Percentiles rank a stretch among this genome's conserved stretches.
phyloP scores from a whole-genome alignment of 2,797 vertebrate species.

The Xyrichtys novacula region DNA sequence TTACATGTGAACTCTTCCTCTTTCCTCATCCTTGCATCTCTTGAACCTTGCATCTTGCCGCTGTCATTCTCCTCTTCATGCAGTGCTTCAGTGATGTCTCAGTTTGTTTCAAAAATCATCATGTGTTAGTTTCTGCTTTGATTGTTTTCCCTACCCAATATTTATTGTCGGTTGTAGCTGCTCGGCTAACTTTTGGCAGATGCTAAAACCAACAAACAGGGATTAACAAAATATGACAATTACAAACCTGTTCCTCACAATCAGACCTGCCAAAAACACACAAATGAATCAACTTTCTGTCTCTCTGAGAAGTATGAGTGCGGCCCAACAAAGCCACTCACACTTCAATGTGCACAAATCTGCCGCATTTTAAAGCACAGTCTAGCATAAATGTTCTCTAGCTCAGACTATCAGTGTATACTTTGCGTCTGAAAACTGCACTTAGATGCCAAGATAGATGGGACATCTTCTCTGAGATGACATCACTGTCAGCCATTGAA shows the following conservation, averaged over 20 bases:
- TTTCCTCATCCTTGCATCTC: background rate
- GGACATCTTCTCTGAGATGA: slow-evolving; percentile 32
- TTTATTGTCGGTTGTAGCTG: slow-evolving; percentile 49
- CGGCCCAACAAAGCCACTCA: background rate
- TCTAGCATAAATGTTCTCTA: slow-evolving; percentile 22
- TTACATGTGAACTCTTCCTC: slow-evolving; percentile 8
- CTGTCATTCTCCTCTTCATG: slow-evolving; percentile 10
- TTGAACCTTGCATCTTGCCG: slow-evolving; percentile 11
- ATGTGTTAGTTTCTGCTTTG: slow-evolving; percentile 58
- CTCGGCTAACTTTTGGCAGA: slow-evolving; percentile 59
- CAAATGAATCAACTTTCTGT: slow-evolving; percentile 31
- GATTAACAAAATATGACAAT: slow-evolving; percentile 54
- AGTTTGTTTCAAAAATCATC: slow-evolving; percentile 46
- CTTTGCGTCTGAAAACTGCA: slow-evolving; percentile 34
- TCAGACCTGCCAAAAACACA: slow-evolving; percentile 24
- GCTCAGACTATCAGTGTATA: background rate
- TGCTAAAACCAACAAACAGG: slow-evolving; percentile 59
- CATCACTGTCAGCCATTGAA: slow-evolving; percentile 39
- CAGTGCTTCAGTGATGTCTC: slow-evolving; percentile 38
- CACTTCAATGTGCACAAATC: background rate
- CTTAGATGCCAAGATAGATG: slow-evolving; percentile 49
- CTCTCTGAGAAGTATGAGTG: background rate
- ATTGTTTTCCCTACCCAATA: slow-evolving; percentile 53
- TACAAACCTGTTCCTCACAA: slow-evolving; percentile 38
- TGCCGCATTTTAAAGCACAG: slow-evolving; percentile 4